These are phyloP conservation scores for Isaurus tuberculatus DNA, from an alignment of 92 coral and sea anemone genomes.

Conservation along the genomic window DNA sequence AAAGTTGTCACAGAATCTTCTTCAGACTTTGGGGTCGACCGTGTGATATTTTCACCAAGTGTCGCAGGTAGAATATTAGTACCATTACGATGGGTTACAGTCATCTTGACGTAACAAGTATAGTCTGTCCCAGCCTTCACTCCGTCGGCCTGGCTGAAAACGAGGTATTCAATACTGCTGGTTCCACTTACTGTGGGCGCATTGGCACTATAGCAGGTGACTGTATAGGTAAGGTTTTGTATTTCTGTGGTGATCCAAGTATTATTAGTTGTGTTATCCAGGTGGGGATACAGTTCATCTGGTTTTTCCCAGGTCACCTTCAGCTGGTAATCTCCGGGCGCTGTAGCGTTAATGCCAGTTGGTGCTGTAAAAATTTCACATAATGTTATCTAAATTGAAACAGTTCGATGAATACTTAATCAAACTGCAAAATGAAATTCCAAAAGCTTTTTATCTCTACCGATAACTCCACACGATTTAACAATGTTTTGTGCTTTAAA, in stretches of 20 bases:
- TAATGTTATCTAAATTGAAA: no score
- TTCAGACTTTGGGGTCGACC: conserved; percentile 87
- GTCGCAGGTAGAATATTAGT: conserved; percentile 60
- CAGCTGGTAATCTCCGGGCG: conserved; percentile 89
- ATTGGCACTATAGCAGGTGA: conserved; percentile 86
- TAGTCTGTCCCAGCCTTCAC: conserved; percentile 96
- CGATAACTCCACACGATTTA: no score
- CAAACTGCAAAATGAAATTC: no score
- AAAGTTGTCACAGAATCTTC: conserved; percentile 84
- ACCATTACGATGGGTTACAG: conserved; percentile 78
- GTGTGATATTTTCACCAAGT: conserved; percentile 56
- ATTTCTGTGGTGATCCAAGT: conserved; percentile 73
- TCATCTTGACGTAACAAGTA: conserved; percentile 83
- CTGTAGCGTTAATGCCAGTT: conserved; percentile 71
- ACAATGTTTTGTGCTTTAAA: no score
- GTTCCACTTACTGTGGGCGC: conserved; percentile 70
- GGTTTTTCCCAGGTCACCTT: conserved; percentile 83
- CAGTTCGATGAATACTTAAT: no score
- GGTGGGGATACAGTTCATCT: conserved; percentile 65
- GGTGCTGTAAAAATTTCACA: conserved; percentile 75
- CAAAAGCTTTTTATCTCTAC: no score
- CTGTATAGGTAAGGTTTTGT: conserved; percentile 65
- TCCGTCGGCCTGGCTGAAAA: conserved; percentile 79
- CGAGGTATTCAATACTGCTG: conserved; percentile 58
- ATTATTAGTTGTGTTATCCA: conserved; percentile 62